These are phyloP conservation scores for Excalfactoria chinensis DNA, from an alignment of 2,113 vertebrate genomes.

Conservation along the genomic window DNA sequence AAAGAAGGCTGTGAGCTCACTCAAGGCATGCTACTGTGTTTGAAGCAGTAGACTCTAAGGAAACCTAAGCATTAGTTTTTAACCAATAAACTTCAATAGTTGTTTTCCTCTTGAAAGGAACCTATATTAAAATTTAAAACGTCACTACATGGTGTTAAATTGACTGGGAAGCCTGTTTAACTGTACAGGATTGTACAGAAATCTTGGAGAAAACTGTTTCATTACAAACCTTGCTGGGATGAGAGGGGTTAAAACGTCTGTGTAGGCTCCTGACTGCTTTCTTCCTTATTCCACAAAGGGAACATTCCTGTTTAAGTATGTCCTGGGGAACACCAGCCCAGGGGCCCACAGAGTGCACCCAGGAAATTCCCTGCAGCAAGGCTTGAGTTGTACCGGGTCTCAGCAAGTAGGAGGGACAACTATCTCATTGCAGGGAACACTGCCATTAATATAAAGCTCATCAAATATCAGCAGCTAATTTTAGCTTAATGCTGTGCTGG, in stretches of 20 bases:
- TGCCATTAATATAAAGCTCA: background rate
- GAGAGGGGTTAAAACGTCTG: background rate
- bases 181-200: background rate
- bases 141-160: slow-evolving; percentile 49
- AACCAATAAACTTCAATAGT: background rate
- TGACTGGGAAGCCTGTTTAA: background rate
- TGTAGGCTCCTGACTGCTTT: background rate
- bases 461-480: background rate
- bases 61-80: background rate
- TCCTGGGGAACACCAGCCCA: background rate
- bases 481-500: background rate
- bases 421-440: background rate
- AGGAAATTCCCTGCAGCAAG: background rate
- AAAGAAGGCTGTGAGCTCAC: background rate
- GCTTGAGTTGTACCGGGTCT: background rate
- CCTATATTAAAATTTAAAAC: background rate
- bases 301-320: background rate
- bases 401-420: accelerated
- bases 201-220: background rate
- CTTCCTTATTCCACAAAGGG: background rate
- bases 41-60: background rate
- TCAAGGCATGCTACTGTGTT: background rate
- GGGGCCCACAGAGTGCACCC: background rate
- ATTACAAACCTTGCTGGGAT: background rate
- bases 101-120: background rate